A percentile compares a stretch with the other conserved stretches of the same genome.
phyloP scores from a whole-genome alignment of 2,113 vertebrate species.

The Urocynchramus pylzowi region DNA sequence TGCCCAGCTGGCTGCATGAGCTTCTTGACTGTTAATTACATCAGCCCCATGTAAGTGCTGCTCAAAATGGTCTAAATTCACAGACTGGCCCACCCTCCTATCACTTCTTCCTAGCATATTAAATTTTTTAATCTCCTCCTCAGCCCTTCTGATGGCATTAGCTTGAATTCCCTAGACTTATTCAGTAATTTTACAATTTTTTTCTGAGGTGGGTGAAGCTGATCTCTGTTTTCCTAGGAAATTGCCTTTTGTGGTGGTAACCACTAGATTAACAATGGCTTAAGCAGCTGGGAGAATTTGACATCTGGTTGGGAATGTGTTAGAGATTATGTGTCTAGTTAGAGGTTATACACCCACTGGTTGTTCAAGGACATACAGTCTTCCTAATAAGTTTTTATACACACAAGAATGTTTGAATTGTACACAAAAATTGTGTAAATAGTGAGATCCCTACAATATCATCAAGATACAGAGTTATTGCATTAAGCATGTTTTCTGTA shows the following conservation, averaged over 20 bases:
- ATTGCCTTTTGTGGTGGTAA: background rate
- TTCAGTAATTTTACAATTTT: background rate
- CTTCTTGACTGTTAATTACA: background rate
- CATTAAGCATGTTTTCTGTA: background rate
- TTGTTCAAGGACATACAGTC: background rate
- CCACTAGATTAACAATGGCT: background rate
- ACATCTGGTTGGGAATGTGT: background rate
- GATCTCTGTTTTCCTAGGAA: background rate
- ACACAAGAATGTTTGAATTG: background rate
- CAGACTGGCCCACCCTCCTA: background rate
- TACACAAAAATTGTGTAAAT: background rate
- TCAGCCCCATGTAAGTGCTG: background rate
- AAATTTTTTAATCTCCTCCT: background rate
- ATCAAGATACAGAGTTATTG: background rate
- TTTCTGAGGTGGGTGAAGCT: background rate
- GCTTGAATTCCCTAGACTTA: background rate
- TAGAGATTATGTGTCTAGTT: background rate
- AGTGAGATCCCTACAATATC: fast-evolving
- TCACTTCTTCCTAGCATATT: background rate
- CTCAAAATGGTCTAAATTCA: background rate
- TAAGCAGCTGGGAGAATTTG: background rate
- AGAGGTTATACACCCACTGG: background rate
- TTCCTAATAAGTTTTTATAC: background rate
- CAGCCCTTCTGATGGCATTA: background rate
- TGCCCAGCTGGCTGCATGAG: background rate